Evolutionary conservation across 2,797 vertebrate genomes (phyloP).

Genomic region (Danio choprae): DNA sequence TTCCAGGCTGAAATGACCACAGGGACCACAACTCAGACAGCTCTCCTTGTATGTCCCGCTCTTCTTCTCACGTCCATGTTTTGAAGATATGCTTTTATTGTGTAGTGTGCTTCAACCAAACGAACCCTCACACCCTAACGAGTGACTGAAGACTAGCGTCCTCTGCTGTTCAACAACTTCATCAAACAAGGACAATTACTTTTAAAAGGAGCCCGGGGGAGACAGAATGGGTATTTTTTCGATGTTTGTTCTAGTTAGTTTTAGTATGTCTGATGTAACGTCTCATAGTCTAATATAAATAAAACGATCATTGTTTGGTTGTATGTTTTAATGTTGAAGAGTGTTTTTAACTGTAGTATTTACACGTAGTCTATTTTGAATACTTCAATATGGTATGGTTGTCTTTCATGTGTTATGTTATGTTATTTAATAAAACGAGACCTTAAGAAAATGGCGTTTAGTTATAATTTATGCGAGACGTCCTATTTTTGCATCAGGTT

Average conservation of each 20-base stretch:
- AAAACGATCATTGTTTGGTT: constrained; percentile 16
- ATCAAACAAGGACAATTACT: not conserved
- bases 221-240: not conserved
- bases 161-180: not conserved
- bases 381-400: not conserved
- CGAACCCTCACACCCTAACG: not conserved
- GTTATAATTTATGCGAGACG: no score
- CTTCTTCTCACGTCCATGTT: not conserved
- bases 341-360: constrained; percentile 12
- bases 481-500: no score
- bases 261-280: not conserved
- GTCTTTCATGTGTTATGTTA: constrained; percentile 68
- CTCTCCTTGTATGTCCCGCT: not conserved
- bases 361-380: not conserved
- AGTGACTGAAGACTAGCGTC: constrained; percentile 6
- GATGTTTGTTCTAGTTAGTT: not conserved
- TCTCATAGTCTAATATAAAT: not conserved
- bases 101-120: not conserved
- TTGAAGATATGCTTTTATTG: not conserved
- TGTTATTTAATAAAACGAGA: constrained; percentile 66
- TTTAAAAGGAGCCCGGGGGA: not conserved
- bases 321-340: not conserved
- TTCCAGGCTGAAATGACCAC: constrained; percentile 12
- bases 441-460: not conserved
- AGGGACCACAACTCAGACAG: not conserved